These are phyloP conservation scores for Pachycephus smyrnensis DNA, from an alignment of 2,888 invertebrate species.

Conservation along the genomic window DNA sequence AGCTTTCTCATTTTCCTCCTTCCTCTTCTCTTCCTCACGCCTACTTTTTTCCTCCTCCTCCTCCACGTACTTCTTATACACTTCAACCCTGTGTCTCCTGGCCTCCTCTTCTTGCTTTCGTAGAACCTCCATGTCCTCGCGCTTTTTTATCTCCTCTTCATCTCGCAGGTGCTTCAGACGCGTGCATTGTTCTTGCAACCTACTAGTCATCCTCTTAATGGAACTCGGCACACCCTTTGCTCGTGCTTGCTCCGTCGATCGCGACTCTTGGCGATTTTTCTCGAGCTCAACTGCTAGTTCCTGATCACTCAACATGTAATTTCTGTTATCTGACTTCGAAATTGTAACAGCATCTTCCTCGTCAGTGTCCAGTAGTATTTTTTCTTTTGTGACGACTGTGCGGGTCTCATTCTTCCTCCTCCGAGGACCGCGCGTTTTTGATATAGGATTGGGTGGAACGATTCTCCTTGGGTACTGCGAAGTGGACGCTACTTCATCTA, in stretches of 20 bases:
- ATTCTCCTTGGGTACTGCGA: slow-evolving; percentile 38
- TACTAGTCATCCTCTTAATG: background rate
- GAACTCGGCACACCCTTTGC: background rate
- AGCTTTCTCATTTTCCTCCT: slow-evolving; percentile 15
- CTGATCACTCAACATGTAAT: slow-evolving; percentile 15
- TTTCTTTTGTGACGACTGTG: background rate
- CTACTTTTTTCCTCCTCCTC: background rate
- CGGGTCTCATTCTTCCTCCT: slow-evolving; percentile 1
- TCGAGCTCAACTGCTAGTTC: slow-evolving; percentile 32
- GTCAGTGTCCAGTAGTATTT: background rate
- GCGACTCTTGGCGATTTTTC: background rate
- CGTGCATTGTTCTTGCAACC: background rate
- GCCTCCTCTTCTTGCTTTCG: slow-evolving; percentile 18
- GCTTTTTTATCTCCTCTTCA: slow-evolving; percentile 22
- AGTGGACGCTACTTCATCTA: background rate
- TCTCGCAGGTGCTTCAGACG: slow-evolving; percentile 5
- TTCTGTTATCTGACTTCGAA: background rate
- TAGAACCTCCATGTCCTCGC: slow-evolving; percentile 24
- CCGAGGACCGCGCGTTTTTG: background rate
- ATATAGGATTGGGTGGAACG: slow-evolving; percentile 35
- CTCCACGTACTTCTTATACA: slow-evolving; percentile 1
- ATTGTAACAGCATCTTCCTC: background rate
- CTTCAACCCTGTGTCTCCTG: slow-evolving; percentile 11
- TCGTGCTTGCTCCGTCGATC: background rate
- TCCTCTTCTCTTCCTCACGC: slow-evolving; percentile 12